Base-by-base conservation (phyloP, 2,797 vertebrate species). In the Avahi laniger region DNA sequence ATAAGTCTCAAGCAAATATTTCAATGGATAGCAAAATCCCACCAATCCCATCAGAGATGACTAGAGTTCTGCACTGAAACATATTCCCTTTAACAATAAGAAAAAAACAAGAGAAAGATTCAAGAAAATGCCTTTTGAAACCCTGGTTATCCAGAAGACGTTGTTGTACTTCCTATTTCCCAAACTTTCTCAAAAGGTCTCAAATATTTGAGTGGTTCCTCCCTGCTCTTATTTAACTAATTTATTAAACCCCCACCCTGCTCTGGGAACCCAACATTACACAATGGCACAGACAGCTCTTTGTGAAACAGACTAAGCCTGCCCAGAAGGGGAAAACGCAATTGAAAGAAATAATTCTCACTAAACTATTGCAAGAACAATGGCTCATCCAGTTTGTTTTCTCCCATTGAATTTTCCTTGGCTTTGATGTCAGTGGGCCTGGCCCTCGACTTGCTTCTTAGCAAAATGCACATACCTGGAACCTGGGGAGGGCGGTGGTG, bases 261-360 rank as follows among this genome's bases (percentile, higher is more conserved):
- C 92, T 93, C 81, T 91, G 91, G 75, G 79, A 97, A 97, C 35
- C 13, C 79, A 91, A 43, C 30, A 13, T 63, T 43, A 7, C 26
- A 63, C 18, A 96, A 89, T 91, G 75, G 59, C 89, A 20, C 24
- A 73, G 57, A 26, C 89, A 86, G 59, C 63, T 63, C 89, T 94
- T 95, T 57, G 85, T 73, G 89, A 97, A 87, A 83, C 41, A 75
- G 70, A 92, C 76, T 65, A 78, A 54, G 91, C 52, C 57, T 82
- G 85, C 61, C 65, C 84, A 48, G 35, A 78, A 84, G 24, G 43
- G 73, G 50, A 46, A 91, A 87, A 35, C 1, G 12, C 69, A 78
- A 41, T 13, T 52, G n/a, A 86, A 97, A 93, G 75, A 70, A 63
- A 72, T 46, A 88, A 52, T 46, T 93, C 54, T 30, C 43, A 91